Conservation (phyloP, 2,797 vertebrate species). For the Chaunax sp. region DNA sequence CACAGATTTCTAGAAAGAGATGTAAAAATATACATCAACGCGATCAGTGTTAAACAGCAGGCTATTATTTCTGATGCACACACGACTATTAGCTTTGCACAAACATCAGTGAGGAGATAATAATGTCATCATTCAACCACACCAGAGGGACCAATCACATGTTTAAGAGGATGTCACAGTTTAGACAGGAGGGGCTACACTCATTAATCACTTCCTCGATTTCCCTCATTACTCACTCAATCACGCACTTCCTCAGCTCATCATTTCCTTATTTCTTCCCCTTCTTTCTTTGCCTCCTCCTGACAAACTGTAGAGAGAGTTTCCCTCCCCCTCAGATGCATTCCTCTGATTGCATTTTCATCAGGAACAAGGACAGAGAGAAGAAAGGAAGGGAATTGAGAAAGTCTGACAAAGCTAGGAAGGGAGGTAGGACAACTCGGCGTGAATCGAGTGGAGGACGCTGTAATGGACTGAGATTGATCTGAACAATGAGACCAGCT, state of each 20-base stretch:
- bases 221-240: slow-evolving; percentile 63
- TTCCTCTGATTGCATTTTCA: slow-evolving; percentile 69
- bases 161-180: slow-evolving; percentile 62
- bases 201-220: slow-evolving; percentile 66
- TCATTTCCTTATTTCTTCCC: slow-evolving; percentile 54
- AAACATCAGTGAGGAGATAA: slow-evolving; percentile 75
- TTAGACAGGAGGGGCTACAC: slow-evolving; percentile 66
- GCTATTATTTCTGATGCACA: slow-evolving; percentile 77
- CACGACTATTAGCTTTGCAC: slow-evolving; percentile 77
- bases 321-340: slow-evolving; percentile 58
- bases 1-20: slow-evolving; percentile 81
- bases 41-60: slow-evolving; percentile 83
- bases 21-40: slow-evolving; percentile 80
- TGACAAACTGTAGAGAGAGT: slow-evolving; percentile 62
- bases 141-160: slow-evolving; percentile 74
- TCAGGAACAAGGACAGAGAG: slow-evolving; percentile 57
- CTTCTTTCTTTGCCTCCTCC: slow-evolving; percentile 63
- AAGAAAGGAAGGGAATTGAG: slow-evolving; percentile 56
- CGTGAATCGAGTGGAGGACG: slow-evolving; percentile 40
- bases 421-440: slow-evolving; percentile 33
- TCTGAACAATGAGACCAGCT: slow-evolving; percentile 75
- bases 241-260: slow-evolving; percentile 67
- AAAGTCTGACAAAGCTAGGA: slow-evolving; percentile 48
- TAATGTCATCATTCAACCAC: slow-evolving; percentile 69
- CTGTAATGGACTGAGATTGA: slow-evolving; percentile 51